Conservation (phyloP, 2,888 invertebrate genomes). For the Caenorhabditis afra region DNA sequence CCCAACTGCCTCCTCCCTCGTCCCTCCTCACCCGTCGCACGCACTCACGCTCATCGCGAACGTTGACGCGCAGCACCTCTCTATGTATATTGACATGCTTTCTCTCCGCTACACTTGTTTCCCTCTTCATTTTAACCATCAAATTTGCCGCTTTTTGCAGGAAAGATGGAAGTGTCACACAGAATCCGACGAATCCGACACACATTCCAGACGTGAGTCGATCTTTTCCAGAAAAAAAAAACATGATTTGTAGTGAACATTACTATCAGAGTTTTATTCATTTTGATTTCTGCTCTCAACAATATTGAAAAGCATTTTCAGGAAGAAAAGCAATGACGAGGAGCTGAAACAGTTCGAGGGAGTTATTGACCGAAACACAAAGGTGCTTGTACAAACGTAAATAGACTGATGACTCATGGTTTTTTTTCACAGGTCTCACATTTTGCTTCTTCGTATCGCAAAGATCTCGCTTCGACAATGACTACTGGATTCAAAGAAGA, state of each 20-base stretch:
- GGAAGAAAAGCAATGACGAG: constrained; percentile 60
- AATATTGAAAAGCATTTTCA: constrained; percentile 6
- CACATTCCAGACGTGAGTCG: constrained; percentile 22
- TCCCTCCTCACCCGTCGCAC: background rate
- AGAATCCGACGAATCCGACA: constrained; percentile 16
- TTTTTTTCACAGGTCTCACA: constrained; percentile 35
- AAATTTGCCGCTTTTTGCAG: constrained; percentile 45
- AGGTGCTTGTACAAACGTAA: constrained; percentile 10
- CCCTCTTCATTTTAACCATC: constrained; percentile 53
- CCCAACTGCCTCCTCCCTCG: constrained; percentile 11
- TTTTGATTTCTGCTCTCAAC: too few species aligned
- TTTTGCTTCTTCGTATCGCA: constrained; percentile 56
- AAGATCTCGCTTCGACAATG: constrained; percentile 62
- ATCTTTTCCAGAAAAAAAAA: background rate
- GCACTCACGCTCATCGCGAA: constrained; percentile 34
- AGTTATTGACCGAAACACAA: constrained; percentile 55
- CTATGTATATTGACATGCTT: constrained; percentile 56
- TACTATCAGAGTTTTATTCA: too few species aligned
- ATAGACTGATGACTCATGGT: constrained; percentile 2
- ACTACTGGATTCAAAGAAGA: constrained; percentile 69
- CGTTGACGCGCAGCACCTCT: constrained; percentile 38
- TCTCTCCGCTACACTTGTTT: constrained; percentile 55
- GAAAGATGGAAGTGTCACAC: constrained; percentile 51
- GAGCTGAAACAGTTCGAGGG: constrained; percentile 40
- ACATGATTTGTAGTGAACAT: too few species aligned